phyloP scores from a whole-genome alignment of 2,113 vertebrate genomes.

The Oryzias woworae region DNA sequence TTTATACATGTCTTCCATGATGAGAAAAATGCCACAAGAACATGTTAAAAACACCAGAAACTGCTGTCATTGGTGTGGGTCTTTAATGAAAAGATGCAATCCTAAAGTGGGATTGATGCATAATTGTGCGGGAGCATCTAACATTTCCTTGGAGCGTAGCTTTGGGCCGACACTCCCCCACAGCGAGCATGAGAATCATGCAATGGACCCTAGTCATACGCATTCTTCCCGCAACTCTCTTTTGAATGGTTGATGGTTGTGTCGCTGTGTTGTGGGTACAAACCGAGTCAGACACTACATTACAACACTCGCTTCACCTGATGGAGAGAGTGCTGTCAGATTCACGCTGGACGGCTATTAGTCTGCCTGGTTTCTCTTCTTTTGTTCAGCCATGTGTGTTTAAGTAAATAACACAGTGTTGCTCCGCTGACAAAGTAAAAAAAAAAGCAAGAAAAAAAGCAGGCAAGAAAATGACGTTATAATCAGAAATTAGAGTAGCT shows the following conservation, averaged over 20 bases:
- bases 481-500: constrained; percentile 36
- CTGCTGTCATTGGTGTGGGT: constrained; percentile 30
- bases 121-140: constrained; percentile 63
- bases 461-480: constrained; percentile 28
- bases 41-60: not conserved
- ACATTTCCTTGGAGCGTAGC: constrained; percentile 63
- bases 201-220: constrained; percentile 65
- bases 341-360: constrained; percentile 35
- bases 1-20: no score
- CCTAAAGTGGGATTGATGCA: constrained; percentile 56
- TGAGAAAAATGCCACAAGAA: no score
- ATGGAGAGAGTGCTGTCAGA: constrained; percentile 47
- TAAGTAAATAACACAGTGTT: constrained; percentile 45
- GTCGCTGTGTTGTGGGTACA: constrained; percentile 33
- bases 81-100: constrained; percentile 28
- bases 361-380: constrained; percentile 31
- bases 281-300: constrained; percentile 23
- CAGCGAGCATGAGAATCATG: constrained; percentile 62
- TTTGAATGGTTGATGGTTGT: constrained; percentile 50
- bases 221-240: constrained; percentile 46
- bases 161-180: constrained; percentile 56
- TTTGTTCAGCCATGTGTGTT: constrained; percentile 37
- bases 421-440: constrained; percentile 43
- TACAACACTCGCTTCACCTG: constrained; percentile 29
- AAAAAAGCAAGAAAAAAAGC: constrained; percentile 12